A percentile compares a stretch with the other conserved stretches of the same genome.
phyloP scores from a whole-genome alignment of 2,113 vertebrate genomes.

The Onychostoma macrolepis region DNA sequence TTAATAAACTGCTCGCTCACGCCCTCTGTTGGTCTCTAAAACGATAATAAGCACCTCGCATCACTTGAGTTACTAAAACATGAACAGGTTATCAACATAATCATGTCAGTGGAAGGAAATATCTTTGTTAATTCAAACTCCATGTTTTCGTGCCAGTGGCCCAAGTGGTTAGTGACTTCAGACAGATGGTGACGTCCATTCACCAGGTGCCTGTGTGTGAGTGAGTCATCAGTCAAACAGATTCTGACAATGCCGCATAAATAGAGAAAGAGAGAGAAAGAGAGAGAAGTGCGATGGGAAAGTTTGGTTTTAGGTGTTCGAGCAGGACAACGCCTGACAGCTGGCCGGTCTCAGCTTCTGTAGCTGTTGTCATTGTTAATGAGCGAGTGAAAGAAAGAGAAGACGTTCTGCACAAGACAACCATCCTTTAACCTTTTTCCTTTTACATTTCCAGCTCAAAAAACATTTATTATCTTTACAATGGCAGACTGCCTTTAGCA shows the following conservation, averaged over 20 bases:
- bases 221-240: constrained; percentile 17
- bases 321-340: constrained; percentile 72
- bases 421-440: constrained; percentile 33
- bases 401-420: constrained; percentile 52
- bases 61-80: not conserved
- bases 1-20: not conserved
- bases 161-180: constrained; percentile 30
- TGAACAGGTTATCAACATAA: not conserved
- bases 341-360: constrained; percentile 55
- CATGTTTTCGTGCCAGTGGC: not conserved
- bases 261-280: constrained; percentile 4
- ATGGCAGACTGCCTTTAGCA: not conserved
- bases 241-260: constrained; percentile 2
- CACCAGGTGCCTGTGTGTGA: constrained; percentile 27
- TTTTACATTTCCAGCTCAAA: constrained; percentile 7
- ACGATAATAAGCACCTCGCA: not conserved
- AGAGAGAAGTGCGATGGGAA: not conserved
- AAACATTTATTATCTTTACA: not conserved
- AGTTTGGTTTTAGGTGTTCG: not conserved
- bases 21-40: constrained; percentile 44
- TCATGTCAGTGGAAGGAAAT: not conserved
- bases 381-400: constrained; percentile 62
- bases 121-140: not conserved
- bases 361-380: constrained; percentile 64
- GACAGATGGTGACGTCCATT: constrained; percentile 41